Conservation (phyloP, 2,888 invertebrate genomes). For the Endotricha flammealis region DNA sequence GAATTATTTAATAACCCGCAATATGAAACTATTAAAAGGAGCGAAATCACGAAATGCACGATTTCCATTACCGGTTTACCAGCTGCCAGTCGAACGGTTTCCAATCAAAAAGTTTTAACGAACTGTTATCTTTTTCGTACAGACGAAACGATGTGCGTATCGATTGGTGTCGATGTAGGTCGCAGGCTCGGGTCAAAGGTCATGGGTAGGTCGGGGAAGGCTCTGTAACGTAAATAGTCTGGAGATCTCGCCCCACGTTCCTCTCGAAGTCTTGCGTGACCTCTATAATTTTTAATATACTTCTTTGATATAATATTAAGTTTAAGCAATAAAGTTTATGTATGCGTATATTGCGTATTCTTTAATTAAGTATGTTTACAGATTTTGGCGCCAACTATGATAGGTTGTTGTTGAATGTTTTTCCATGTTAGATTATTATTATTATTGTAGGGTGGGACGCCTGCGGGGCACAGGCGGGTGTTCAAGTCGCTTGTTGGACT, state of each 20-base stretch:
- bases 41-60: slow-evolving; percentile 1
- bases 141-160: slow-evolving; percentile 40
- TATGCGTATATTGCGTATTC: too few relatives aligned
- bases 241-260: slow-evolving; percentile 27
- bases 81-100: slow-evolving; percentile 22
- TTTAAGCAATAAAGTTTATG: too few relatives aligned
- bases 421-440: too few relatives aligned
- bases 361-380: too few relatives aligned
- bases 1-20: not conserved
- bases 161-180: slow-evolving; percentile 71
- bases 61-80: slow-evolving; percentile 31
- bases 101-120: slow-evolving; percentile 45
- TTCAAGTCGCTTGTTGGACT: too few relatives aligned
- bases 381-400: too few relatives aligned
- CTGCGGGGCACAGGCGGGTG: too few relatives aligned
- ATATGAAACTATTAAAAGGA: too few relatives aligned
- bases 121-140: slow-evolving; percentile 19
- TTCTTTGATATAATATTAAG: too few relatives aligned
- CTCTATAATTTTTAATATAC: slow-evolving; percentile 10
- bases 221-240: slow-evolving; percentile 54
- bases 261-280: not conserved
- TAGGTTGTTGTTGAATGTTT: too few relatives aligned
- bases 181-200: slow-evolving; percentile 80
- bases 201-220: slow-evolving; percentile 65
- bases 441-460: too few relatives aligned